phyloP scores from a whole-genome alignment of 2,113 vertebrate genomes.

The Cichladusa arquata region DNA sequence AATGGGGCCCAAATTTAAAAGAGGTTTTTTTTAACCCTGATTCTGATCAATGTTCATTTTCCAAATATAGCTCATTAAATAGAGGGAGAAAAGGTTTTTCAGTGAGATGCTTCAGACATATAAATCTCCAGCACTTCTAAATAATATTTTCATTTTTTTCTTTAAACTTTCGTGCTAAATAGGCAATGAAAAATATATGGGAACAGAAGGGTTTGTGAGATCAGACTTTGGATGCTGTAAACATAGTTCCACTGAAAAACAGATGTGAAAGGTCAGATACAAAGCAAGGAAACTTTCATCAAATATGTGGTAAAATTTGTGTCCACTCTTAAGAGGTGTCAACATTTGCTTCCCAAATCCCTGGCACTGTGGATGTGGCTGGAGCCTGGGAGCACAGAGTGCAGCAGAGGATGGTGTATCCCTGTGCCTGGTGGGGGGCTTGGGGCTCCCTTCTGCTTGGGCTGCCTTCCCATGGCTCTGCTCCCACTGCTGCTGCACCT shows the following conservation, averaged over 20 bases:
- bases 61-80: not conserved
- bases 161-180: not conserved
- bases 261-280: not conserved
- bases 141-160: not conserved
- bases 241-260: not conserved
- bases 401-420: not conserved
- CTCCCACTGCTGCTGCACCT: not conserved
- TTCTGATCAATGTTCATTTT: not conserved
- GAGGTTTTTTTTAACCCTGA: not conserved
- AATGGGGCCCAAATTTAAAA: not conserved
- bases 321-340: not conserved
- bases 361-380: too few species aligned
- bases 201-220: not conserved
- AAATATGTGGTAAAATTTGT: not conserved
- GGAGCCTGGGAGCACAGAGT: not conserved
- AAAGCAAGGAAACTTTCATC: not conserved
- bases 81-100: not conserved
- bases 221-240: not conserved
- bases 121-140: not conserved
- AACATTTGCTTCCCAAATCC: not conserved
- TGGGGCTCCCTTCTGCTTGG: not conserved
- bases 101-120: not conserved
- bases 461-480: not conserved
- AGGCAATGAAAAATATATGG: not conserved
- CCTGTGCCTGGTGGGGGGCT: rapidly evolving